Percentiles rank a stretch among this genome's conserved stretches.
Conservation (phyloP, 2,888 invertebrate genomes). For the Brachypalpus laphriformis region DNA sequence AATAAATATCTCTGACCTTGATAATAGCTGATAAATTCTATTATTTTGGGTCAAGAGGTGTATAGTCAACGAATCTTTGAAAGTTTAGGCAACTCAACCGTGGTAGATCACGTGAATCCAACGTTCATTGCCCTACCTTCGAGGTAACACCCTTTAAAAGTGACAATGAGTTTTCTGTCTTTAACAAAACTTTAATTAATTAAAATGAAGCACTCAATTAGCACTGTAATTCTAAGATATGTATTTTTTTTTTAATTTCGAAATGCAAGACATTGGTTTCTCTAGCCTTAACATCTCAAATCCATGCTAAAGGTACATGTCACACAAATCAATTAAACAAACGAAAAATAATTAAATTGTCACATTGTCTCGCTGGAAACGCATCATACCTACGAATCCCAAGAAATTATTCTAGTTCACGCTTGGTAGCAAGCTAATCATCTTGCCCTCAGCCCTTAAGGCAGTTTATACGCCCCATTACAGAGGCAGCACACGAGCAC, state of each 20-base stretch:
- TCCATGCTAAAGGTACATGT: background rate
- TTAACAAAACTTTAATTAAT: background rate
- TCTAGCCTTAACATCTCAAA: conserved; percentile 8
- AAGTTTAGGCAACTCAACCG: too few relatives aligned
- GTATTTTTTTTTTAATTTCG: background rate
- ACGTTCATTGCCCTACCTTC: background rate
- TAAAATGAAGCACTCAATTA: background rate
- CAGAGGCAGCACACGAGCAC: too few relatives aligned
- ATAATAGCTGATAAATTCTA: too few relatives aligned
- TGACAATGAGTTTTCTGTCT: background rate
- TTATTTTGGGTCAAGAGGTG: too few relatives aligned
- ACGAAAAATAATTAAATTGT: background rate
- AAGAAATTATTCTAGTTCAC: conserved; percentile 1
- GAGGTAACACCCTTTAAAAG: background rate
- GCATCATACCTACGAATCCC: background rate
- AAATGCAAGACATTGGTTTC: conserved; percentile 4
- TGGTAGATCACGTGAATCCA: too few relatives aligned
- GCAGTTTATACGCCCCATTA: conserved; percentile 7
- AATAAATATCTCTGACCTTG: too few relatives aligned
- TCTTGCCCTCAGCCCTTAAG: conserved; percentile 25
- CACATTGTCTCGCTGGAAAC: background rate
- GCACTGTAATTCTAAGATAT: background rate
- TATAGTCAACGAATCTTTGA: too few relatives aligned
- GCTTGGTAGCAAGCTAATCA: background rate
- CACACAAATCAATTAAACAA: background rate